Percentiles rank a stretch among this genome's conserved stretches.
phyloP scores from a whole-genome alignment of 2,888 invertebrate species.

The Chrysolina oricalcia region DNA sequence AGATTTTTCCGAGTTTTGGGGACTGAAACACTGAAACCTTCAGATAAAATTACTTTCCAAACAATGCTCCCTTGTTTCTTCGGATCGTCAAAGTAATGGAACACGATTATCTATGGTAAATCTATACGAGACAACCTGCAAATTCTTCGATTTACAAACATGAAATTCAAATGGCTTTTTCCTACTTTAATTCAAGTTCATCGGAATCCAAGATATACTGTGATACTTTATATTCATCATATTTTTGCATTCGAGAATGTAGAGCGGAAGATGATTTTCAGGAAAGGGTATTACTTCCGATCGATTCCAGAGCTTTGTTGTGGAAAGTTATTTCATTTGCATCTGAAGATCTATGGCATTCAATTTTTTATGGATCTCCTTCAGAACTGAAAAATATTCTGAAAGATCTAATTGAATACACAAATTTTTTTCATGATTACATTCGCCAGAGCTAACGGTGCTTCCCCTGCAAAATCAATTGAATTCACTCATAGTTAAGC shows the following conservation, averaged over 20 bases:
- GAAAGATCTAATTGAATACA: no score
- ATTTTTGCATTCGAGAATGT: background rate
- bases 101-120: background rate
- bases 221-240: slow-evolving; percentile 13
- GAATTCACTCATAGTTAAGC: no score
- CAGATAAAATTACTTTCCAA: no score
- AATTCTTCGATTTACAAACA: slow-evolving; percentile 43
- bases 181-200: slow-evolving; percentile 7
- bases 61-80: background rate
- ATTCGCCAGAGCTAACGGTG: no score
- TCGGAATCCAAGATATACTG: slow-evolving; percentile 1
- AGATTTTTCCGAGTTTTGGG: no score
- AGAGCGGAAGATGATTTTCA: background rate
- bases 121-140: slow-evolving; percentile 24
- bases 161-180: slow-evolving; percentile 31
- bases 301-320: background rate
- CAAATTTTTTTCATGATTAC: no score
- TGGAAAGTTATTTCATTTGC: background rate
- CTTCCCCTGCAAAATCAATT: no score
- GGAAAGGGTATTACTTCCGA: background rate
- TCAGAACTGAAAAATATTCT: background rate
- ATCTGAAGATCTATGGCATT: background rate
- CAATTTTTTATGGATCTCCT: background rate
- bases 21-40: no score
- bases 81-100: background rate